Evolutionary conservation across 2,797 vertebrate species (phyloP).

Genomic region (Phrynocephalus vlangalii): DNA sequence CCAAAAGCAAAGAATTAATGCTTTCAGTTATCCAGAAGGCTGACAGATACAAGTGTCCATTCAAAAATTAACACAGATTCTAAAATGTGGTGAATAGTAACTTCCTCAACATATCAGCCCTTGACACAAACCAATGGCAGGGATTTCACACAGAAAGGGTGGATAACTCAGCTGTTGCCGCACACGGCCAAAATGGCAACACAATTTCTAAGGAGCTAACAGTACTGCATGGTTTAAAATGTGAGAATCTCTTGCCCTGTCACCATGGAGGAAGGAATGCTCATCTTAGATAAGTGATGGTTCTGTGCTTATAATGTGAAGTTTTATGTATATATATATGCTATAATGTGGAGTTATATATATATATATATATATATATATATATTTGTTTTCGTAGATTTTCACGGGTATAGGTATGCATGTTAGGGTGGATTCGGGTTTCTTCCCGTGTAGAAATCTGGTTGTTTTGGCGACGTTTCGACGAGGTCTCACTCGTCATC

Average conservation of each 20-base stretch:
- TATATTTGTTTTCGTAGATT: too few species aligned
- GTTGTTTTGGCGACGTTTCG: too few species aligned
- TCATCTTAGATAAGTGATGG: neutral
- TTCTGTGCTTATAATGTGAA: neutral
- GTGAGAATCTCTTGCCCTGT: neutral
- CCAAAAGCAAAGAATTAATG: conserved; percentile 69
- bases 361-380: too few species aligned
- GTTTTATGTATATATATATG: neutral
- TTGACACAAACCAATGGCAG: neutral
- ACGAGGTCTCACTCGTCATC: too few species aligned
- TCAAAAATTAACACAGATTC: neutral
- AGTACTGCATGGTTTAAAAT: neutral
- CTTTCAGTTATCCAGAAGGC: conserved; percentile 62
- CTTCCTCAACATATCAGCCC: neutral
- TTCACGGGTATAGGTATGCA: too few species aligned
- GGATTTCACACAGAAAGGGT: neutral
- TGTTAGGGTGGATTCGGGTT: too few species aligned
- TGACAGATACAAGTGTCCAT: conserved; percentile 17
- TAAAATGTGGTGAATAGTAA: neutral
- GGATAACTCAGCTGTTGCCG: neutral
- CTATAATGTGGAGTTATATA: too few species aligned
- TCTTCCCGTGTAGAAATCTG: too few species aligned
- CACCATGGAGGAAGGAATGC: too few species aligned
- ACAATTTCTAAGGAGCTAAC: neutral
- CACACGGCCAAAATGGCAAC: neutral